Conservation (phyloP, 1,140 invertebrate species). For the Pseudomyrmex gracilis region DNA sequence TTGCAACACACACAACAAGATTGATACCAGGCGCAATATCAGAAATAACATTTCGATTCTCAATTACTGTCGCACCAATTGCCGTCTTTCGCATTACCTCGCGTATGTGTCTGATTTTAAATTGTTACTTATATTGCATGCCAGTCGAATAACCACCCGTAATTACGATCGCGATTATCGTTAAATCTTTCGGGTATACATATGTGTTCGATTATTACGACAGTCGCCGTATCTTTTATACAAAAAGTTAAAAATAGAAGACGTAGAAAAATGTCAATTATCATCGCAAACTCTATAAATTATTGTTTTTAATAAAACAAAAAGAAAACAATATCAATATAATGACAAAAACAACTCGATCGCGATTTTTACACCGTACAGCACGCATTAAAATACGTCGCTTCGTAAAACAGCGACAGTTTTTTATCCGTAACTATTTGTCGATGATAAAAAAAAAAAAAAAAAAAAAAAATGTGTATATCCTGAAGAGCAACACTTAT, state of each 20-base stretch:
- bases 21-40: constrained; percentile 30
- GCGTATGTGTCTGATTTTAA: constrained; percentile 12
- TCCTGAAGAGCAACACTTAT: not conserved
- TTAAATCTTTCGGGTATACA: constrained; percentile 14
- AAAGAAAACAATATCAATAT: not conserved
- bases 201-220: constrained; percentile 1
- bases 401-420: too few relatives aligned
- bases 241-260: not conserved
- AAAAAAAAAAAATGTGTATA: constrained; percentile 15
- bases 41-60: constrained; percentile 42
- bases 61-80: constrained; percentile 45
- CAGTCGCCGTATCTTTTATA: not conserved
- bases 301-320: not conserved
- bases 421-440: not conserved
- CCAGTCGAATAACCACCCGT: not conserved
- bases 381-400: constrained; percentile 18
- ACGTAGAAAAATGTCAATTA: not conserved
- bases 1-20: constrained; percentile 20
- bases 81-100: constrained; percentile 17
- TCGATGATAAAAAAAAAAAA: not conserved
- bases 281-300: not conserved
- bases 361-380: not conserved
- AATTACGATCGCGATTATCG: constrained; percentile 44
- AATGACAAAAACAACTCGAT: not conserved
- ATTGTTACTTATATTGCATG: constrained; percentile 36